These are phyloP conservation scores for Garrulus glandarius DNA, from an alignment of 2,797 vertebrate species.

Conservation along the genomic window DNA sequence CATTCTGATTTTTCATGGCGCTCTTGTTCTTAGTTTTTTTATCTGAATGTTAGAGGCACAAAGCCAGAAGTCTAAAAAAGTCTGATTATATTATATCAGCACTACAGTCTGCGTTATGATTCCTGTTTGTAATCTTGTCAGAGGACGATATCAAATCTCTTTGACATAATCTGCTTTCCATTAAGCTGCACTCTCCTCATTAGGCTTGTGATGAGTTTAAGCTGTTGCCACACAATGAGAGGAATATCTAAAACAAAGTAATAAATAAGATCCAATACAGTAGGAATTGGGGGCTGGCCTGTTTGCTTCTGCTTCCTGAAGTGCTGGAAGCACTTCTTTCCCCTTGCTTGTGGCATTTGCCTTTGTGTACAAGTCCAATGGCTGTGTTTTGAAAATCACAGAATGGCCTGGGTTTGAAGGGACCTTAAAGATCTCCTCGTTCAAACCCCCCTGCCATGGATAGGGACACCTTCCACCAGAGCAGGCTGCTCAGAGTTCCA, in stretches of 20 bases:
- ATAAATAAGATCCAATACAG: not conserved
- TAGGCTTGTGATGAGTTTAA: not conserved
- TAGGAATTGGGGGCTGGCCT: not conserved
- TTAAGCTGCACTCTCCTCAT: not conserved
- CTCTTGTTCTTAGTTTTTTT: not conserved
- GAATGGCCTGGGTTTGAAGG: not conserved
- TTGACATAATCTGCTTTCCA: slow-evolving; percentile 11
- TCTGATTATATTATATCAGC: not conserved
- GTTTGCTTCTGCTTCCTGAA: not conserved
- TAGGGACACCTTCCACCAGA: not conserved
- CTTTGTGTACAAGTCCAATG: not conserved
- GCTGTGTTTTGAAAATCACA: not conserved
- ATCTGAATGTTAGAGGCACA: not conserved
- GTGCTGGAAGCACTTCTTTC: not conserved
- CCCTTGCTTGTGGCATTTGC: not conserved
- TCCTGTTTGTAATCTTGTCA: not conserved
- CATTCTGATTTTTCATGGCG: not conserved
- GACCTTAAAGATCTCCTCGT: not conserved
- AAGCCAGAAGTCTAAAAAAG: not conserved
- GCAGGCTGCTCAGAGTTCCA: not conserved
- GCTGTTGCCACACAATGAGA: not conserved
- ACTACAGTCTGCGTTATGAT: not conserved
- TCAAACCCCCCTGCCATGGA: not conserved
- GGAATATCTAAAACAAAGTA: not conserved
- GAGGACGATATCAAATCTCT: not conserved